Base-by-base conservation (phyloP, 2,797 vertebrate species). In the Champsocephalus esox region DNA sequence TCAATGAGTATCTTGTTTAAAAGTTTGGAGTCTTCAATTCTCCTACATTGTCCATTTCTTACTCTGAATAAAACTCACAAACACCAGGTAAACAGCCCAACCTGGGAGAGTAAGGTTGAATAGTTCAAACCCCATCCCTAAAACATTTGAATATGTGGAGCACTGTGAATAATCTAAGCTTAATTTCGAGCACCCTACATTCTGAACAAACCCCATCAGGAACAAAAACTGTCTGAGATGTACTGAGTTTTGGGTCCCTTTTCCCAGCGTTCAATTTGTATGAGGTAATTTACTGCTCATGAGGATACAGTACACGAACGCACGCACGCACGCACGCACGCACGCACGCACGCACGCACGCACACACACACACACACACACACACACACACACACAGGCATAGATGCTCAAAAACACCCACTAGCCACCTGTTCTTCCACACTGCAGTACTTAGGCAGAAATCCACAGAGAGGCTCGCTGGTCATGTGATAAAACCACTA, bases 401-500 rank as follows among this genome's bases (percentile, higher is more conserved):
- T 52, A 70, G 5, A 66, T 21, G 58, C 32, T 66, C 70, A 61
- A 34, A 54, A 63, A 52, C 12, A 16, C 49, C 76, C 84, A 73
- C 59, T 21, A 83, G 77, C 86, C 90, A 92, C 92, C 91, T 93
- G 92, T 87, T 90, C 74, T 72, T 58, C 74, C 43, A 69, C 64
- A 79, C 52, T 84, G 80, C 85, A 84, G 83, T 28, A 54, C 82
- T 72, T 44, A 61, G 45, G 71, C 82, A 75, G 69, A 83, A 85
- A 70, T 79, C 83, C 86, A 82, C 10, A 77, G 82, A 84, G 86
- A 88, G 82, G 65, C 75, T 12, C 44, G 46, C 71, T 58, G 82
- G 85, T 91, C 91, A 90, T 87, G 88, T 89, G 87, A 90, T 77
- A 78, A 89, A 92, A 83, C 81, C 87, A 82, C 87, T 82, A 85